Conservation (phyloP, 2,797 vertebrate genomes). For the Eulemur coronatus region DNA sequence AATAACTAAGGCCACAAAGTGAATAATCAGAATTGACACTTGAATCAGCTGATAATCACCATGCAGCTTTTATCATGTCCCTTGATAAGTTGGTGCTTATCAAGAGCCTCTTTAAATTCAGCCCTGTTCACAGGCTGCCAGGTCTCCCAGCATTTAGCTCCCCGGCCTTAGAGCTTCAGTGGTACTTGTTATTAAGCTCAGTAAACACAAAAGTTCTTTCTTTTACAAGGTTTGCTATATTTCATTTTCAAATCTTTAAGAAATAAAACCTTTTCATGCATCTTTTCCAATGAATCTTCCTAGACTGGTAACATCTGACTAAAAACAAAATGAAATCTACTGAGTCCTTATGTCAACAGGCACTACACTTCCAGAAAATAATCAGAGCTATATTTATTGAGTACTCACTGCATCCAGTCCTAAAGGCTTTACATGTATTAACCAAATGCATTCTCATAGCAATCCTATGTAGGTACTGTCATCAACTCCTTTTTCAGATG, state of each 20-base stretch:
- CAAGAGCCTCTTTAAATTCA: not conserved
- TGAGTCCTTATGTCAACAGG: not conserved
- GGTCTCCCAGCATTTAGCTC: not conserved
- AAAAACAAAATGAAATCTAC: conserved; percentile 37
- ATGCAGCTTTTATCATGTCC: conserved; percentile 1
- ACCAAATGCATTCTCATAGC: not conserved
- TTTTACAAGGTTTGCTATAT: not conserved
- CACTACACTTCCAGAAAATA: conserved; percentile 11
- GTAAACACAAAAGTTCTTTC: conserved; percentile 16
- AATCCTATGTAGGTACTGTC: not conserved
- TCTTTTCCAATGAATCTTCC: not conserved
- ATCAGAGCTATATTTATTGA: conserved; percentile 14
- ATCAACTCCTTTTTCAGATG: not conserved
- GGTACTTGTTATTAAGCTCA: not conserved
- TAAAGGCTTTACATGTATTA: not conserved
- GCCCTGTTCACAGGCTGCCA: not conserved
- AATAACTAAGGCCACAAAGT: not conserved
- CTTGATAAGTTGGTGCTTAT: not conserved
- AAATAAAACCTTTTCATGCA: conserved; percentile 1
- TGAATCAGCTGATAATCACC: not conserved
- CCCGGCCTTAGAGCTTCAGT: not conserved
- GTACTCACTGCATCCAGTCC: not conserved
- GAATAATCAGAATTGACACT: not conserved
- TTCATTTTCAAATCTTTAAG: conserved; percentile 42
- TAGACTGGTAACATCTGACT: not conserved